Evolutionary conservation across 2,888 invertebrate genomes (phyloP).

Genomic region (Dexiosoma caninum): DNA sequence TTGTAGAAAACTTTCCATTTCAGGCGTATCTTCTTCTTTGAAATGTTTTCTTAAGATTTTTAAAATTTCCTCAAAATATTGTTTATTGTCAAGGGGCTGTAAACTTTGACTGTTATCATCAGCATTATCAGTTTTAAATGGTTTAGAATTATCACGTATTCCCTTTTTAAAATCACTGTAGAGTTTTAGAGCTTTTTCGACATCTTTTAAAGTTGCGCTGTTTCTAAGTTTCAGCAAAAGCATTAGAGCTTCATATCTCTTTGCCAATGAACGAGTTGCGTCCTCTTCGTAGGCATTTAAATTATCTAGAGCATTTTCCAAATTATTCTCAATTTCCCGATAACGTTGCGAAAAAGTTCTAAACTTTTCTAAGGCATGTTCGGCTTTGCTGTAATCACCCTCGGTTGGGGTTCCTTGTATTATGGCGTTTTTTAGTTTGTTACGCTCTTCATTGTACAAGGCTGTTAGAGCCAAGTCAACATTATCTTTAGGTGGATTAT

Average conservation of each 20-base stretch:
- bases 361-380: slow-evolving; percentile 18
- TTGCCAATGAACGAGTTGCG: neutral
- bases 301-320: slow-evolving; percentile 1
- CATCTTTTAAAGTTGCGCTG: slow-evolving; percentile 7
- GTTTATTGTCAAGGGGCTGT: neutral
- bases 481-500: neutral
- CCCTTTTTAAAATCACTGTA: neutral
- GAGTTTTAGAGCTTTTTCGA: neutral
- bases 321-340: neutral
- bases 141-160: neutral
- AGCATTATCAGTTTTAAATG: neutral
- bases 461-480: neutral
- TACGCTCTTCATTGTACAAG: slow-evolving; percentile 14
- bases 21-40: neutral
- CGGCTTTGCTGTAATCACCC: neutral
- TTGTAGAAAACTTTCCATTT: neutral
- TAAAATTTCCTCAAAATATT: slow-evolving; percentile 39
- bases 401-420: neutral
- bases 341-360: neutral
- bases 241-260: slow-evolving; percentile 15
- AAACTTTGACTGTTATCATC: neutral
- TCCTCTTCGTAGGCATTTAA: neutral
- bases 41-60: neutral
- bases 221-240: neutral
- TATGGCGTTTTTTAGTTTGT: neutral